A percentile compares a stretch with the other conserved stretches of the same genome.
Conservation (phyloP, 2,797 vertebrate species). For the Austrolebias charrua region DNA sequence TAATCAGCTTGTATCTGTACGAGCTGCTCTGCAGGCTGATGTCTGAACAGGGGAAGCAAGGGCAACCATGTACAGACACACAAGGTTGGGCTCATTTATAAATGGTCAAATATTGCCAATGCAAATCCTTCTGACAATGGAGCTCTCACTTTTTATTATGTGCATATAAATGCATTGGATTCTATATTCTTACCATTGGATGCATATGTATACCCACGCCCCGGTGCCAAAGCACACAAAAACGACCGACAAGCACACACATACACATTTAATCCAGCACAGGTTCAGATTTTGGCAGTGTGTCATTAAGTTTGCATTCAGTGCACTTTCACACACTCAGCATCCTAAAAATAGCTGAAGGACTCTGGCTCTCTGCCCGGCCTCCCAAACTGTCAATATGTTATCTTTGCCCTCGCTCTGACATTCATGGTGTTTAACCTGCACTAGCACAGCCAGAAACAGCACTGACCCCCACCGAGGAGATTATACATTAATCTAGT, state of each 20-base stretch:
- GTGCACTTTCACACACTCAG: slow-evolving; percentile 79
- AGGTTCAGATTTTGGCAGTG: slow-evolving; percentile 74
- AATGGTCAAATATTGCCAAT: slow-evolving; percentile 16
- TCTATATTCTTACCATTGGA: slow-evolving; percentile 6
- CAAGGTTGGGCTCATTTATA: slow-evolving; percentile 17
- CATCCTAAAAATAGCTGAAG: slow-evolving; percentile 79
- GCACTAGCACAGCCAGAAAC: slow-evolving; percentile 45
- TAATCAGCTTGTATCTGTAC: slow-evolving; percentile 59
- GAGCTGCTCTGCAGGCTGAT: slow-evolving; percentile 57
- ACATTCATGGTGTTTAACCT: slow-evolving; percentile 47
- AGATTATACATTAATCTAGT: slow-evolving; percentile 30
- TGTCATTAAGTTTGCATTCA: slow-evolving; percentile 67
- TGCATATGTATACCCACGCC: slow-evolving; percentile 10
- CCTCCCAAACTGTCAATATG: slow-evolving; percentile 75
- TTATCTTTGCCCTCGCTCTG: slow-evolving; percentile 56
- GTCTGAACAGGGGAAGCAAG: slow-evolving; percentile 68
- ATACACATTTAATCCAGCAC: slow-evolving; percentile 50
- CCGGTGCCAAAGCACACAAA: slow-evolving; percentile 27
- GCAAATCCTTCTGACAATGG: slow-evolving; percentile 28
- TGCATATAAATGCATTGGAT: background rate
- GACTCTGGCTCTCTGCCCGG: slow-evolving; percentile 73
- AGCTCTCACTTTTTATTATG: slow-evolving; percentile 6
- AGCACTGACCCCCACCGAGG: slow-evolving; percentile 9
- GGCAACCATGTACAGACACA: slow-evolving; percentile 23
- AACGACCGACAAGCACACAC: slow-evolving; percentile 30